Evolutionary conservation across 2,888 invertebrate genomes (phyloP).

Genomic region (Loripinus fragilis): DNA sequence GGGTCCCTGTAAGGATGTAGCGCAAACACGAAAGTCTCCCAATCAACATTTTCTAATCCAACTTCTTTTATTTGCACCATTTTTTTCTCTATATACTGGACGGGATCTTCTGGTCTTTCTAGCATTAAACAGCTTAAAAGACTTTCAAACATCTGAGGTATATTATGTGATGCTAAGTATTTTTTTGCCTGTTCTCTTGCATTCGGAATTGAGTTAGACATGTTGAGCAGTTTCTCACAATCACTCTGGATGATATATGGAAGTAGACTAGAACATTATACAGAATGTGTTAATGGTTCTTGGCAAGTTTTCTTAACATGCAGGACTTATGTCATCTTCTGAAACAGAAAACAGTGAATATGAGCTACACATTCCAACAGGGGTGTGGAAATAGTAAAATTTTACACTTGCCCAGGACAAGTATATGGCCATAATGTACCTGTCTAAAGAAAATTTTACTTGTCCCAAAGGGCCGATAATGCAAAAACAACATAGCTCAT

Average conservation of each 20-base stretch:
- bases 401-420: no score
- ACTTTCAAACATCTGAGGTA: constrained; percentile 82
- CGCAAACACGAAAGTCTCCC: constrained; percentile 81
- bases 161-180: constrained; percentile 76
- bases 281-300: no score
- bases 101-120: constrained; percentile 80
- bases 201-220: constrained; percentile 54
- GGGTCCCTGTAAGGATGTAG: constrained; percentile 80
- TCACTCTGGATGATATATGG: no score
- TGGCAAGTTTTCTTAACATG: no score
- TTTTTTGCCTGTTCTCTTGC: constrained; percentile 74
- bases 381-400: no score
- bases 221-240: constrained; percentile 9
- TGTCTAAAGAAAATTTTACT: no score
- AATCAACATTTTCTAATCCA: constrained; percentile 80
- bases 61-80: constrained; percentile 77
- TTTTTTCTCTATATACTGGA: constrained; percentile 77
- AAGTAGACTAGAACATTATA: no score
- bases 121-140: constrained; percentile 80
- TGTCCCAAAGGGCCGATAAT: no score
- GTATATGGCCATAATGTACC: no score
- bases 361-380: no score
- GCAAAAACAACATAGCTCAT: no score
- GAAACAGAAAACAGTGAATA: background rate
- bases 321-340: background rate